Conservation (phyloP, 2,113 vertebrate species). For the Elaphurus davidianus region DNA sequence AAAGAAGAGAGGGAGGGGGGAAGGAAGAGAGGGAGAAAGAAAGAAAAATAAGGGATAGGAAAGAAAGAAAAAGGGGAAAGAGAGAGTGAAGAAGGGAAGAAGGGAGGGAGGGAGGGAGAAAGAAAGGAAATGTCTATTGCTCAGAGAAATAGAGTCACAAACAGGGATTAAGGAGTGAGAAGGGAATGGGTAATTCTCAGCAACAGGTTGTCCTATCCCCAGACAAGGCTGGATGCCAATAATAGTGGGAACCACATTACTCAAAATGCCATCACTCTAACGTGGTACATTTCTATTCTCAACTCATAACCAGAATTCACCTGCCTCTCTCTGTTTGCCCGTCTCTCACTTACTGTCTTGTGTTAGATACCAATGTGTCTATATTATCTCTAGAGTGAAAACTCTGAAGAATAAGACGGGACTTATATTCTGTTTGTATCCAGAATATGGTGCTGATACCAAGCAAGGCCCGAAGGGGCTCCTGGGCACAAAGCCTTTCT, state of each 20-base stretch:
- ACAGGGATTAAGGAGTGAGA: neutral
- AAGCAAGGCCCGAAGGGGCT: neutral
- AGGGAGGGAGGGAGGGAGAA: too few relatives aligned
- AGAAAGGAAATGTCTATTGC: neutral
- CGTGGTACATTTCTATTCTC: neutral
- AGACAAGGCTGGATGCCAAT: neutral
- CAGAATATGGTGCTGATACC: neutral
- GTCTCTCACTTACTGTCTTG: neutral
- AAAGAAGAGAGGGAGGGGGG: fast-evolving
- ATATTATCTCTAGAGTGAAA: neutral
- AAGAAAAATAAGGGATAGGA: too few relatives aligned
- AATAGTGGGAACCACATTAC: neutral
- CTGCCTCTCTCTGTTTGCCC: neutral
- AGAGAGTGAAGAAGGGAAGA: neutral
- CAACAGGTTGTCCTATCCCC: neutral
- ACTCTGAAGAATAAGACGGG: neutral
- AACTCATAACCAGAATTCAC: neutral
- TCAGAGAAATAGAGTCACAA: neutral
- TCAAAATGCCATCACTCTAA: neutral
- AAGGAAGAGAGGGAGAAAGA: fast-evolving
- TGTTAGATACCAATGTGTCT: neutral
- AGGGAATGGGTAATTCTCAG: neutral
- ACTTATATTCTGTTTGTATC: neutral
- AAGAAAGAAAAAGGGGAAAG: too few relatives aligned
- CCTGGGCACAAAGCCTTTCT: neutral